Evolutionary conservation across 2,113 vertebrate species (phyloP).

Genomic region (Bambusicola thoracicus): DNA sequence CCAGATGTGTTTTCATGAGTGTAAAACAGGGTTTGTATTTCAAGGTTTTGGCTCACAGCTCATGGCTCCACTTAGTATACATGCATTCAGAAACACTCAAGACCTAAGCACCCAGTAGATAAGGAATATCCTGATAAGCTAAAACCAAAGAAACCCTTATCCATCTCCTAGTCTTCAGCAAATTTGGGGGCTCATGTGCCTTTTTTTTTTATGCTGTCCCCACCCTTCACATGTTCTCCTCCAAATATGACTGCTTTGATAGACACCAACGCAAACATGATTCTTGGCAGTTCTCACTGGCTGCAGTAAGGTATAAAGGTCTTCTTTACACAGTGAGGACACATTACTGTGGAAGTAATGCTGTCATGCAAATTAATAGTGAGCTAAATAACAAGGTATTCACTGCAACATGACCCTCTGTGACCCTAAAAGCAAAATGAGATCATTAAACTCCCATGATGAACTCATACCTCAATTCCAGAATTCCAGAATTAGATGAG

Average conservation of each 20-base stretch:
- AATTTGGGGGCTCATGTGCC: neutral
- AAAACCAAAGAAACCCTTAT: neutral
- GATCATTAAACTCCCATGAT: neutral
- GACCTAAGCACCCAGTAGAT: neutral
- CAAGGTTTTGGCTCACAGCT: neutral
- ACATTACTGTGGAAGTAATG: neutral
- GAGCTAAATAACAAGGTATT: neutral
- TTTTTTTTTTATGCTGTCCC: accelerated
- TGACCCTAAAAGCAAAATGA: neutral
- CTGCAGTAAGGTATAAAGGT: too few relatives aligned
- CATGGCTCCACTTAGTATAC: accelerated
- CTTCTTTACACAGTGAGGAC: neutral
- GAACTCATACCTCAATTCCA: neutral
- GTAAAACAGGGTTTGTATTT: neutral
- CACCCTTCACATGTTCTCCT: neutral
- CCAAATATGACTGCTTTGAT: neutral
- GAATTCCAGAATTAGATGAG: neutral
- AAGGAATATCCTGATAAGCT: neutral
- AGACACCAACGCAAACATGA: neutral
- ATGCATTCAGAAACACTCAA: neutral
- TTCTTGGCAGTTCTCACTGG: neutral
- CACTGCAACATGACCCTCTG: neutral
- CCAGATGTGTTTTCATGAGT: neutral
- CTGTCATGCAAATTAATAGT: neutral
- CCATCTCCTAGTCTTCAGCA: neutral